A percentile compares a stretch with the other conserved stretches of the same genome.
phyloP scores from a whole-genome alignment of 1,140 invertebrate genomes.

The Cyphomyrmex costatus region DNA sequence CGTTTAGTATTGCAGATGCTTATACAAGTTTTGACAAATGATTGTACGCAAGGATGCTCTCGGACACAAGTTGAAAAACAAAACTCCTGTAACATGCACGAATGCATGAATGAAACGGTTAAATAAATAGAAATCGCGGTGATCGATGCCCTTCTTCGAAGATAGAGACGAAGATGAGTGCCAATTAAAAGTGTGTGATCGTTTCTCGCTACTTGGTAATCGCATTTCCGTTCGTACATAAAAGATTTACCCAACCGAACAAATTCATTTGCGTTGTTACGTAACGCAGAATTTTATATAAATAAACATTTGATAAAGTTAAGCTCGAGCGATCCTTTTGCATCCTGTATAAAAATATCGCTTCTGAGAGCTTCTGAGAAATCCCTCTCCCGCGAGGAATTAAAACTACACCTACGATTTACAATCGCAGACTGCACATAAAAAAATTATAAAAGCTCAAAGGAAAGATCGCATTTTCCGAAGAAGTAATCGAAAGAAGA shows the following conservation, averaged over 20 bases:
- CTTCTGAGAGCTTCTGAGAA: slow-evolving; percentile 27
- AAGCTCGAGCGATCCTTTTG: slow-evolving; percentile 38
- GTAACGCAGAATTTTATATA: slow-evolving; percentile 11
- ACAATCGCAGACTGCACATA: background rate
- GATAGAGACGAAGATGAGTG: slow-evolving; percentile 16
- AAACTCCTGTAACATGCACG: slow-evolving; percentile 18
- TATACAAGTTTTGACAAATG: slow-evolving; percentile 53
- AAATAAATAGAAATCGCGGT: slow-evolving; percentile 14
- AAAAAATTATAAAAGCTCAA: background rate
- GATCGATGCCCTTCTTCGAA: background rate
- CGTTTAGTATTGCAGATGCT: slow-evolving; percentile 49
- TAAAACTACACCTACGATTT: background rate
- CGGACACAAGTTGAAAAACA: slow-evolving; percentile 34
- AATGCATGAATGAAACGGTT: background rate
- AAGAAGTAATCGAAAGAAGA: background rate
- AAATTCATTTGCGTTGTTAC: background rate
- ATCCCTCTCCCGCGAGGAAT: background rate
- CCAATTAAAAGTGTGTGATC: background rate
- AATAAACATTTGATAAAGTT: slow-evolving; percentile 23
- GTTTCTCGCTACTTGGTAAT: slow-evolving; percentile 20
- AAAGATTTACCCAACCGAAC: background rate
- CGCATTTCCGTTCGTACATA: background rate
- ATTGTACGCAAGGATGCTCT: slow-evolving; percentile 37
- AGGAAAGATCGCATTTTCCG: background rate
- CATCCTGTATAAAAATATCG: slow-evolving; percentile 49